These are phyloP conservation scores for Psilopsiagon aymara DNA, from an alignment of 2,113 vertebrate genomes.

Conservation along the genomic window DNA sequence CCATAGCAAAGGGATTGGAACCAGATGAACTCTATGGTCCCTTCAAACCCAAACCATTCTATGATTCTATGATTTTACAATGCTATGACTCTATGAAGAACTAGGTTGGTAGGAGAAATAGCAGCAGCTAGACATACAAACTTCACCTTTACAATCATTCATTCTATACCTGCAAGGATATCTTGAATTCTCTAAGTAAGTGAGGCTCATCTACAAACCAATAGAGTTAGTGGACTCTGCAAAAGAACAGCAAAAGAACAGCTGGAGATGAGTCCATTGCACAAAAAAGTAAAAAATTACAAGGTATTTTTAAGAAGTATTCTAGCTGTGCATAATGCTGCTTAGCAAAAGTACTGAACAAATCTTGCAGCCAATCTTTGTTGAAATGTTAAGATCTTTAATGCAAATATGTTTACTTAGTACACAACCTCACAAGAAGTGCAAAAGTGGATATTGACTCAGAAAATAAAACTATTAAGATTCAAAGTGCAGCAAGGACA, in stretches of 20 bases:
- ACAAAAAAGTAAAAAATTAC: background rate
- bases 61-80: background rate
- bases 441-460: background rate
- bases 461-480: background rate
- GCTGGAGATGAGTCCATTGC: background rate
- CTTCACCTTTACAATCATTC: background rate
- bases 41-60: background rate
- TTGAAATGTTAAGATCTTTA: conserved; percentile 25
- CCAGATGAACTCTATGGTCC: background rate
- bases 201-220: background rate
- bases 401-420: background rate
- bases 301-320: background rate
- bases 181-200: background rate
- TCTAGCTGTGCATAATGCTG: background rate
- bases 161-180: background rate
- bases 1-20: background rate
- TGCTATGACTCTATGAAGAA: background rate
- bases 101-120: background rate
- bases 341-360: conserved; percentile 8
- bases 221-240: background rate
- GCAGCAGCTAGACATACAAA: background rate
- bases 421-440: background rate
- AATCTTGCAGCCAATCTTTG: background rate
- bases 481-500: background rate
- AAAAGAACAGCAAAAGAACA: background rate